Evolutionary conservation across 2,113 vertebrate species (phyloP), one percentile per base, ranked within the genome.

Genomic region (Corythornis cristatus): DNA sequence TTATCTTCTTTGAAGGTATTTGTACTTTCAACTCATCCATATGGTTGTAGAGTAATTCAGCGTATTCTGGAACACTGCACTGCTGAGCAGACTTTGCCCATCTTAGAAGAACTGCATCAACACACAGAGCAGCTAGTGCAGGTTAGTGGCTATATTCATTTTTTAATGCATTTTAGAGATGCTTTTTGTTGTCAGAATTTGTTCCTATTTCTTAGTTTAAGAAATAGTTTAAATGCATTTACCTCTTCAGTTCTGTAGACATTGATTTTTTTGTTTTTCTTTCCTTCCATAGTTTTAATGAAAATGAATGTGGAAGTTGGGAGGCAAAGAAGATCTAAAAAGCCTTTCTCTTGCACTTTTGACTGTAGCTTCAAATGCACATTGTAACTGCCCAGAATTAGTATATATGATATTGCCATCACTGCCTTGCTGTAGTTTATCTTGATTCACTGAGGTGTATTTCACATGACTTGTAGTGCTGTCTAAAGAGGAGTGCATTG

Each of bases 61-160:
- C 98, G 99, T 88, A 99, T 99, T 94, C 96, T 99, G 93, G 99
- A 99, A 85, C 99, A 99, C 93, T 99, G 99, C 91, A 99, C 99
- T 60, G 98, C 99, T 90, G 99, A 99, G 93, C 99, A 99, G 97
- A 99, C 99, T 26, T 96, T 99, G 88, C 98, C 99, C 33, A 98
- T 99, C 95, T 94, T 99, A 73, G 99, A 99, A 80, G 99, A 99
- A 78, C 97, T 99, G 51, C 99, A 99, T 95, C 99, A 99, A 86
- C 99, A 99, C 93, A 99, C 99, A 29, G 99, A 99, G 71, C 99
- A 99, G 96, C 97, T 99, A 56, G 99, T 99, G 73, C 99, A 99
- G 98, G 99, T 99, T 91, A 94, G 96, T 78, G 74, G 43, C 3
- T 88, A 6, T 2, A 7, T 43, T 80, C 2, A 9, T 58, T 81